These are phyloP conservation scores for Xiphophorus birchmanni DNA, from an alignment of 2,797 vertebrate genomes.

Conservation along the genomic window DNA sequence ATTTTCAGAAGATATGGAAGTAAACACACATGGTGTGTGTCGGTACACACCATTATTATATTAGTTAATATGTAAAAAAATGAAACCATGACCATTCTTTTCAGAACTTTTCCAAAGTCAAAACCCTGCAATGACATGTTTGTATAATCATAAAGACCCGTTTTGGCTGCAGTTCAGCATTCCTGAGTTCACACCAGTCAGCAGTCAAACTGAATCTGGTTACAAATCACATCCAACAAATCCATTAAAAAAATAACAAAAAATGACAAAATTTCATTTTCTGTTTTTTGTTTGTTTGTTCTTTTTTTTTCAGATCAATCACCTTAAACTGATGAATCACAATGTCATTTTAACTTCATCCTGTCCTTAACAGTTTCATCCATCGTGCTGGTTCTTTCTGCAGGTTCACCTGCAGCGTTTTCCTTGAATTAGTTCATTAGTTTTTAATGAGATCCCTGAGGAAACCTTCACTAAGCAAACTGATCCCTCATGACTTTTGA, in stretches of 20 bases:
- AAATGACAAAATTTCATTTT: neutral
- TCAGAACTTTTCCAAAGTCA: neutral
- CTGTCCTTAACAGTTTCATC: neutral
- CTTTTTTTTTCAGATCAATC: neutral
- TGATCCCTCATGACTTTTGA: slow-evolving; percentile 49
- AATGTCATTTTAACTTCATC: slow-evolving; percentile 2
- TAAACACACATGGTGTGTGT: neutral
- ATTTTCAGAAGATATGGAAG: neutral
- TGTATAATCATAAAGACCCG: neutral
- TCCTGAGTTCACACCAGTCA: neutral
- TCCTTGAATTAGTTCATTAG: slow-evolving; percentile 28
- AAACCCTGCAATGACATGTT: neutral
- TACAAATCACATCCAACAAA: neutral
- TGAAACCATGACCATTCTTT: neutral
- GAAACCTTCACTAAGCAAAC: slow-evolving; percentile 40
- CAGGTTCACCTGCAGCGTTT: slow-evolving; percentile 54
- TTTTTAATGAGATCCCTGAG: slow-evolving; percentile 75
- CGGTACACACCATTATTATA: neutral
- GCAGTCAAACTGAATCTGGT: neutral
- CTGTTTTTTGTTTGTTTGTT: neutral
- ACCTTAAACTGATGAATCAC: neutral
- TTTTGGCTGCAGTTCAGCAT: neutral
- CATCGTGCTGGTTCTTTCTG: slow-evolving; percentile 14
- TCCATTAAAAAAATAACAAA: neutral
- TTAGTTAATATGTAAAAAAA: neutral